Conservation (phyloP, 2,113 vertebrate genomes). For the Halichoerus grypus region DNA sequence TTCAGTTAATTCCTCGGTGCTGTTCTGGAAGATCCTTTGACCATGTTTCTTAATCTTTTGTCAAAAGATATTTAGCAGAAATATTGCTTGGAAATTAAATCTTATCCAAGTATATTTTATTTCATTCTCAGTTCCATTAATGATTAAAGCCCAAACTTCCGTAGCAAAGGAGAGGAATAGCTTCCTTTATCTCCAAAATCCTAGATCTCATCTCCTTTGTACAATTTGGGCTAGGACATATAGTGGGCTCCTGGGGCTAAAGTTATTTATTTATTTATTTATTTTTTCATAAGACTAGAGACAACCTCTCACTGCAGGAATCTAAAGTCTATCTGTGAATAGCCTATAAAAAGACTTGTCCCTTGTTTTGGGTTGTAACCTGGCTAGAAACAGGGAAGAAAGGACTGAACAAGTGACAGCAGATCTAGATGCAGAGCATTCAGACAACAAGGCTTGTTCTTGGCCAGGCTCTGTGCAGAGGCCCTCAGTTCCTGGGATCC, state of each 20-base stretch:
- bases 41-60: conserved; percentile 49
- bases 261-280: background rate
- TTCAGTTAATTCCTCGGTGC: conserved; percentile 42
- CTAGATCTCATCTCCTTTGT: conserved; percentile 51
- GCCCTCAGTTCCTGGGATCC: background rate
- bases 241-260: background rate
- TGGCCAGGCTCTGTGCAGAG: background rate
- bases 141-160: conserved; percentile 46
- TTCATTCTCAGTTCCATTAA: conserved; percentile 15
- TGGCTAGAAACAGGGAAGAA: conserved; percentile 18
- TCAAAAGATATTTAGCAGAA: conserved; percentile 56
- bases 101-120: conserved; percentile 53
- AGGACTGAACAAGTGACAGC: background rate
- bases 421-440: background rate
- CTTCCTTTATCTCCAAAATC: conserved; percentile 37
- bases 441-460: background rate
- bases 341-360: conserved; percentile 8
- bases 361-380: background rate
- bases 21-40: conserved; percentile 47
- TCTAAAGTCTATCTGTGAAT: conserved; percentile 37
- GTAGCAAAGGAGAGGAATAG: background rate
- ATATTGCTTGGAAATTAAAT: conserved; percentile 60
- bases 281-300: background rate
- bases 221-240: conserved; percentile 24
- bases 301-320: conserved; percentile 34